A percentile compares a stretch with the other conserved stretches of the same genome.
phyloP scores from a whole-genome alignment of 2,888 invertebrate species.

The Sphecodes monilicornis region DNA sequence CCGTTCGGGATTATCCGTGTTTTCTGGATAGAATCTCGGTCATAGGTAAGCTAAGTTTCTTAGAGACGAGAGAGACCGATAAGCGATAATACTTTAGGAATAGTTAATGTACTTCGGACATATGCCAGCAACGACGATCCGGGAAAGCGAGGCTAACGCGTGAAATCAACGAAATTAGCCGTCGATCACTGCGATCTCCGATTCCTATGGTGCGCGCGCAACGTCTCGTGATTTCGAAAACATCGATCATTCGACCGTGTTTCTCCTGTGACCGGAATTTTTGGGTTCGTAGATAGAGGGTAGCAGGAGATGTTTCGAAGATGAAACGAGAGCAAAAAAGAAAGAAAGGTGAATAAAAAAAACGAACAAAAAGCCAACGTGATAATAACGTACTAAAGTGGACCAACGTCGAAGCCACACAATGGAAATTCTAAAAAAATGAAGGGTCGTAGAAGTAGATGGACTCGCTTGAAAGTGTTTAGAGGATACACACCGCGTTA shows the following conservation, averaged over 20 bases:
- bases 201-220: conserved; percentile 2
- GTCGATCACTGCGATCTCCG: conserved; percentile 28
- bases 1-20: background rate
- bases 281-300: conserved; percentile 29
- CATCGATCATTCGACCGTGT: conserved; percentile 31
- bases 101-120: conserved; percentile 16
- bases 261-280: conserved; percentile 17
- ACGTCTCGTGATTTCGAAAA: conserved; percentile 7
- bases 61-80: background rate
- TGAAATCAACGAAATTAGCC: conserved; percentile 46
- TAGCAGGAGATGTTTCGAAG: background rate
- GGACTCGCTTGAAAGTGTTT: conserved; percentile 74
- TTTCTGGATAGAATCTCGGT: background rate
- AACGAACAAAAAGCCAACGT: conserved; percentile 55
- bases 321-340: background rate
- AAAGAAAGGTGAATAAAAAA: background rate
- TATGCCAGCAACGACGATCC: conserved; percentile 35
- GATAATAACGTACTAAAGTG: conserved; percentile 75
- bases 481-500: conserved; percentile 65
- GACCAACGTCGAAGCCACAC: conserved; percentile 76
- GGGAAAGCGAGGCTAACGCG: conserved; percentile 43
- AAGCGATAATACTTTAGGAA: conserved; percentile 9
- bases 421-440: conserved; percentile 74
- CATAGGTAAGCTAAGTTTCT: background rate
- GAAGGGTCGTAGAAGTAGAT: conserved; percentile 69